Base-by-base conservation (phyloP, 2,797 vertebrate genomes). In the Myiotriccus ornatus region DNA sequence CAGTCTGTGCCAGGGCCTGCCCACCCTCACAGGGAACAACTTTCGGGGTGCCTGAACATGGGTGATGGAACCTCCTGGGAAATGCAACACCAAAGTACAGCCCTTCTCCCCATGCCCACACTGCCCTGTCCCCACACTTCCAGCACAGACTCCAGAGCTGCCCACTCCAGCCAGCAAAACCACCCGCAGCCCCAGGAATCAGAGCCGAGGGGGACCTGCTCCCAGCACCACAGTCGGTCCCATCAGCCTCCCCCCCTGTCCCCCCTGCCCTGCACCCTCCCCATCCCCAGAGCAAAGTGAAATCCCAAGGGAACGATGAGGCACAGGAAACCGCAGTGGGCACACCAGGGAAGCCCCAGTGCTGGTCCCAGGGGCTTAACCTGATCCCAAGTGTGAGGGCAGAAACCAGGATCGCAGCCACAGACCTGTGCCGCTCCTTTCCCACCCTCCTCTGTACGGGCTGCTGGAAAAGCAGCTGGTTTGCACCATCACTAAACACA, bases 391-490 rank as follows among this genome's bases (percentile, higher is more conserved):
- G 55, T 0, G 20, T 10, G 46, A 47, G 4, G 8, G 10, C 47
- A 50, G 64, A 34, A 52, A 7, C 23, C 63, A 22, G 43, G 49
- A 5, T 2, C 2, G 2, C 2, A 11, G 7, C 46, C 12, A 0
- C 3, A 57, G 46, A 21, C 1, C 46, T 6, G 1, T 2, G 25
- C 34, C 4, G 30, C 22, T 32, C 44, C 75, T 55, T 73, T 24
- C 55, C 71, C 46, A 24, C 30, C n/a, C 62, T 23, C 10, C 57
- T 21, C 70, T 7, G 14, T 0, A 0, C 0, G 6, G 5, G 3
- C 74, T 4, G 0, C 1, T 28, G 74, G 25, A 84, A 47, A 47
- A 63, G 70, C 69, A 37, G 22, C 22, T 7, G n/a, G 17, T 83
- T 52, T 73, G 47, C 75, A 37, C 13, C 56, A 4, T 28, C 12